A percentile compares a stretch with the other conserved stretches of the same genome.
These are phyloP conservation scores for Silvanus unidentatus DNA, from an alignment of 2,888 invertebrate genomes.

Conservation along the genomic window DNA sequence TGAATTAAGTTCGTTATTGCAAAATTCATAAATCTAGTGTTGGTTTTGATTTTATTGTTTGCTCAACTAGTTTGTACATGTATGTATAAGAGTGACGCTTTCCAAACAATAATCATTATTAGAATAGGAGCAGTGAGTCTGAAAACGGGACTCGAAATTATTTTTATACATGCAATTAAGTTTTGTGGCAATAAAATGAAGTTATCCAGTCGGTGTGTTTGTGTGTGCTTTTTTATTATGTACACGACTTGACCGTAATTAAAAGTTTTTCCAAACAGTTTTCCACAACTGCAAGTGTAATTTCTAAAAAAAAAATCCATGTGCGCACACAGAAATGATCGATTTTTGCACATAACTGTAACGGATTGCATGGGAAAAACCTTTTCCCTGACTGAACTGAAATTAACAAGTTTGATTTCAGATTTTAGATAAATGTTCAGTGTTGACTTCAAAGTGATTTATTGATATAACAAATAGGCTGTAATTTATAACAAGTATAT, in stretches of 20 bases:
- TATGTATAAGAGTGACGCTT: no score
- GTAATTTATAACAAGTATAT: slow-evolving; percentile 6
- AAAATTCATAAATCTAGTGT: not conserved
- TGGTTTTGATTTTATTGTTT: not conserved
- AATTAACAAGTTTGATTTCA: slow-evolving; percentile 34
- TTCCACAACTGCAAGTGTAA: no score
- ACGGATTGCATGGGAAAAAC: slow-evolving; percentile 24
- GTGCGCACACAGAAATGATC: slow-evolving; percentile 14
- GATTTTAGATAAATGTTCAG: slow-evolving; percentile 30
- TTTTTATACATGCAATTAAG: no score
- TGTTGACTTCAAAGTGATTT: slow-evolving; percentile 32
- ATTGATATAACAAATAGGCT: slow-evolving; percentile 25
- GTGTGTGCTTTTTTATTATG: no score
- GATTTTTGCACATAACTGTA: slow-evolving; percentile 21
- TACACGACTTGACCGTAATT: no score
- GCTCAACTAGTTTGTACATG: not conserved
- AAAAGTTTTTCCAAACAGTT: not conserved
- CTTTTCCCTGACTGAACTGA: slow-evolving; percentile 25
- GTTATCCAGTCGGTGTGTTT: no score
- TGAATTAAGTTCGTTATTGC: slow-evolving; percentile 1
- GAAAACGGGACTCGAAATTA: no score
- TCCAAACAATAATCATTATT: no score
- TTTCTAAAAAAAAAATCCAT: no score
- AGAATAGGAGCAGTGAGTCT: no score
- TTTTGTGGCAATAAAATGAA: no score